These are phyloP conservation scores for Drosophila arawakana DNA, from an alignment of 1,140 invertebrate genomes.

Conservation along the genomic window DNA sequence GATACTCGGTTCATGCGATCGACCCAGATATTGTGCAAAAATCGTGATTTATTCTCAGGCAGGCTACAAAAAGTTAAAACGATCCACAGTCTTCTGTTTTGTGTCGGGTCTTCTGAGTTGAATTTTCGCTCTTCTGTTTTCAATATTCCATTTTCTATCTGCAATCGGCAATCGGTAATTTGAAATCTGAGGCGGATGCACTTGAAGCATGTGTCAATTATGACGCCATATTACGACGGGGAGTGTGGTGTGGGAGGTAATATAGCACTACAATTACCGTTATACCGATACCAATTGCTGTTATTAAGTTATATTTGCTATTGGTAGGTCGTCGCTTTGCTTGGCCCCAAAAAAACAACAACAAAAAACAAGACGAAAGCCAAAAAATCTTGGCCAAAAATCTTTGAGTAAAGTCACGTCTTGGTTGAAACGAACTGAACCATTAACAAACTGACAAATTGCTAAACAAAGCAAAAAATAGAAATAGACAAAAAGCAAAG, in stretches of 20 bases:
- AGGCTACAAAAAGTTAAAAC: background rate
- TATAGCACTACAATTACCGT: slow-evolving; percentile 57
- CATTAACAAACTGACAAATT: slow-evolving; percentile 57
- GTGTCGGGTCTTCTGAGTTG: slow-evolving; percentile 14
- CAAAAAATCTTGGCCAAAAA: slow-evolving; percentile 47
- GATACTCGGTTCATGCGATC: slow-evolving; percentile 45
- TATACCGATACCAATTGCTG: slow-evolving; percentile 47
- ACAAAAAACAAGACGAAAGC: background rate
- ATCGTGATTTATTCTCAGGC: slow-evolving; percentile 57
- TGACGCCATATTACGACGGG: slow-evolving; percentile 72
- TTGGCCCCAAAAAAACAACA: slow-evolving; percentile 35
- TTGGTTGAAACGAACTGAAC: slow-evolving; percentile 36
- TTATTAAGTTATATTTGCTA: slow-evolving; percentile 61
- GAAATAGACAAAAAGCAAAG: slow-evolving; percentile 19
- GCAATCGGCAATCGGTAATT: slow-evolving; percentile 26
- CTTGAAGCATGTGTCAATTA: slow-evolving; percentile 79
- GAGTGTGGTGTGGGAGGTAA: slow-evolving; percentile 31
- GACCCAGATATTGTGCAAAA: slow-evolving; percentile 57
- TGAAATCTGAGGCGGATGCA: slow-evolving; percentile 69
- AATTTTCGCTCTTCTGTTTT: background rate
- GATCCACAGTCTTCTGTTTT: background rate
- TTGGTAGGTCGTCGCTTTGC: slow-evolving; percentile 33
- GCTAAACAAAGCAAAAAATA: slow-evolving; percentile 42
- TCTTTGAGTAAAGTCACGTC: slow-evolving; percentile 56
- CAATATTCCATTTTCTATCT: slow-evolving; percentile 1